phyloP scores from a whole-genome alignment of 1,140 invertebrate species.

The Bombyx mandarina region DNA sequence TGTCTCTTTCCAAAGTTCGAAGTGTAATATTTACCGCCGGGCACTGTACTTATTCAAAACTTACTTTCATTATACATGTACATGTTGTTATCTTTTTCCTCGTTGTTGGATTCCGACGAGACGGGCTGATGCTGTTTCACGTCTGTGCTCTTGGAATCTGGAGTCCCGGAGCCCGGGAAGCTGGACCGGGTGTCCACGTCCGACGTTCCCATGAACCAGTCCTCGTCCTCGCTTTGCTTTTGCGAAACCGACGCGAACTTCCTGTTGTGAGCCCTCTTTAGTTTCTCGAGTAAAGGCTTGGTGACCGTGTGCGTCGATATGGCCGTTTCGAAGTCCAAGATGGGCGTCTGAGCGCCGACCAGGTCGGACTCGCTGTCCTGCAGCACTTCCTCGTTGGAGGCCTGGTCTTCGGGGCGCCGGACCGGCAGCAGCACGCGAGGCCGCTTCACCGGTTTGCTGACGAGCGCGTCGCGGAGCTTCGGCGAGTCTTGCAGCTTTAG shows the following conservation, averaged over 20 bases:
- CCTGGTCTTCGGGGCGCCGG: conserved; percentile 27
- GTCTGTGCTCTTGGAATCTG: conserved; percentile 39
- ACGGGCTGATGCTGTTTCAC: conserved; percentile 2
- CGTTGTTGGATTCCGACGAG: conserved; percentile 39
- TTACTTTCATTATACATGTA: conserved; percentile 57
- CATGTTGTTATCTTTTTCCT: conserved; percentile 29
- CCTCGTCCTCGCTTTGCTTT: conserved; percentile 43
- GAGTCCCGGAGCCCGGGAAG: conserved; percentile 45
- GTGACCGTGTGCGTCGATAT: conserved; percentile 55
- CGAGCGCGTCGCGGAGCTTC: conserved; percentile 45
- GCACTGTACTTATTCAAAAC: conserved; percentile 9
- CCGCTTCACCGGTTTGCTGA: conserved; percentile 43
- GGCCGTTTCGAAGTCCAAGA: conserved; percentile 45
- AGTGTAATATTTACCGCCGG: background rate
- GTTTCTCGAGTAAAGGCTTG: conserved; percentile 24
- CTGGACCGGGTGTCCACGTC: conserved; percentile 54
- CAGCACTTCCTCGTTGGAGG: conserved; percentile 12
- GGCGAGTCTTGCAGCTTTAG: conserved; percentile 48
- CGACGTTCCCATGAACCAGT: conserved; percentile 37
- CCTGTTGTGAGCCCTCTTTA: conserved; percentile 24
- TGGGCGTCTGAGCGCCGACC: conserved; percentile 8
- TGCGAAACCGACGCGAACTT: conserved; percentile 27
- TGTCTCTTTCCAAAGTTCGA: background rate
- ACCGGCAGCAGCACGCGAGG: conserved; percentile 50
- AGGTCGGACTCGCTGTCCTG: conserved; percentile 12